Base-by-base conservation (phyloP, 2,888 invertebrate species). In the Portevinia maculata region DNA sequence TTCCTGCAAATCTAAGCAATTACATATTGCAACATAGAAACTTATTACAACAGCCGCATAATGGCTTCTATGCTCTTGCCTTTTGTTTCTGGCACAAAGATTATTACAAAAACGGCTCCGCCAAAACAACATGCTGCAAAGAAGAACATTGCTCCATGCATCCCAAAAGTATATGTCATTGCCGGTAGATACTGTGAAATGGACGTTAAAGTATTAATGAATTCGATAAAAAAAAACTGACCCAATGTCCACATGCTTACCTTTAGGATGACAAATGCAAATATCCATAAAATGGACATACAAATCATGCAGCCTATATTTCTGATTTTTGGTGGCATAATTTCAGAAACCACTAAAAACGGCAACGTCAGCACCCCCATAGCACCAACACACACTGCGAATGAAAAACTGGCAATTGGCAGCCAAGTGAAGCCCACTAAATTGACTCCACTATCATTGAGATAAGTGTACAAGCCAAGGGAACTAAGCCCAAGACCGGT, bases 41-140 rank as follows among this genome's bases (percentile, higher is more conserved):
- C 4, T 17, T 8, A 28, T 75, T 86, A 89, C 24, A 90, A 74
- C 32, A 71, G 85, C 19, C 85, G 86, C 71, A 89, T 71, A 74
- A 90, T 89, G 11, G 85, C 76, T 34, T 90, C 90, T 30, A 88
- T 87, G 11, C 86, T 88, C 76, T 88, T 89, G 4, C 90, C 90
- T 70, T 89, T 90, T 1, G 91, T 90, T 84, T 90, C 90, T 0
- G 90, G 90, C 15, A 90, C 71, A 75, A 86, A 88, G 0, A 87
- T 37, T 9, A 87, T 84, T 7, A 89, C 85, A 67, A 90, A 91
- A 5, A 88, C 21, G 0, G 87, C 86, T 3, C 89, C 89, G 11
- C 67, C n/a, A 37, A 89, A 85, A 15, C 87, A 88, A 21, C 85
- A 85, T 39, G 74, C 46, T 11, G 88, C 87, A 70, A 90, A 91